These are phyloP conservation scores for Drosophila mimica DNA, from an alignment of 2,888 invertebrate genomes.

Conservation along the genomic window DNA sequence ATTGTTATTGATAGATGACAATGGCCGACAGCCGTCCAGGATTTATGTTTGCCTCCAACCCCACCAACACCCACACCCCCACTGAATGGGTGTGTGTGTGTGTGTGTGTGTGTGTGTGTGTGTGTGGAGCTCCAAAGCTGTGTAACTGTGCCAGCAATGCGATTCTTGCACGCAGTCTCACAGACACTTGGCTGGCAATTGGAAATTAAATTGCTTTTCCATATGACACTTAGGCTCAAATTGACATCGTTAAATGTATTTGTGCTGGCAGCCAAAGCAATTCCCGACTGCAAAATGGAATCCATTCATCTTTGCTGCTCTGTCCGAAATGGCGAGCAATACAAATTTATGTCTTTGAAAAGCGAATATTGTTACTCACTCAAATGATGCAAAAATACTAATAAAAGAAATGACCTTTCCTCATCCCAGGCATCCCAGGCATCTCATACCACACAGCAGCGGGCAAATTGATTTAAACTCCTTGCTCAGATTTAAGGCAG, in stretches of 20 bases:
- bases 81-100: neutral
- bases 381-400: constrained; percentile 47
- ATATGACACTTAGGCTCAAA: constrained; percentile 66
- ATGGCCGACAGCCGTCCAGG: constrained; percentile 44
- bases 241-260: constrained; percentile 64
- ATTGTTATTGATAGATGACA: constrained; percentile 77
- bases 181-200: constrained; percentile 49
- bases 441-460: neutral
- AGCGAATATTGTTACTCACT: constrained; percentile 34
- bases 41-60: constrained; percentile 49
- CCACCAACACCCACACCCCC: neutral
- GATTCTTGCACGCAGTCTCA: constrained; percentile 22
- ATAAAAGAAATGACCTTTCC: constrained; percentile 26
- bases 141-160: constrained; percentile 15
- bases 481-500: neutral
- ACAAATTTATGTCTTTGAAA: constrained; percentile 43
- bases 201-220: constrained; percentile 71
- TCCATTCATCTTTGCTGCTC: constrained; percentile 52
- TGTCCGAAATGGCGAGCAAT: constrained; percentile 32
- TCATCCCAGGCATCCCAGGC: neutral
- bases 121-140: constrained; percentile 2
- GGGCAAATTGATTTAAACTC: constrained; percentile 34
- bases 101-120: neutral
- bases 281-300: constrained; percentile 52
- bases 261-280: constrained; percentile 46